Conservation (phyloP, 2,888 invertebrate genomes). For the Mesorhabditis belari region DNA sequence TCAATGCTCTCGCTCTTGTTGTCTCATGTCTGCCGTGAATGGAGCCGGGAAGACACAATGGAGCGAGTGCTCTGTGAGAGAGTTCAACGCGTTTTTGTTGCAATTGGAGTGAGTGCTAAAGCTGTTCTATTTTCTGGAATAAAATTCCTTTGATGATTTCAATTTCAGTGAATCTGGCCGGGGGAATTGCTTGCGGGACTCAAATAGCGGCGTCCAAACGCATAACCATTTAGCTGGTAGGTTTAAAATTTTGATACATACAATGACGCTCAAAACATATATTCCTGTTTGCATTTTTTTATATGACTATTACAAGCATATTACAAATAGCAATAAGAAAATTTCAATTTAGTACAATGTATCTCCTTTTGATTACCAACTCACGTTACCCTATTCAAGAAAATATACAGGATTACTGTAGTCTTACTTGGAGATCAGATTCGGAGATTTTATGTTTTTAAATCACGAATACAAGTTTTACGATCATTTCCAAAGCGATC, state of each 20-base stretch:
- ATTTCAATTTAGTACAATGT: too few relatives aligned
- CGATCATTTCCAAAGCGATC: too few relatives aligned
- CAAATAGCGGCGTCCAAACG: conserved; percentile 30
- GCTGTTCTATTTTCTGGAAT: not conserved
- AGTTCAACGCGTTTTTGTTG: conserved; percentile 50
- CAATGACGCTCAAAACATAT: not conserved
- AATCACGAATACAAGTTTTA: too few relatives aligned
- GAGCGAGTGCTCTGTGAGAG: conserved; percentile 49
- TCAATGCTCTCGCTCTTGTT: conserved; percentile 47
- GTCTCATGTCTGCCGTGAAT: conserved; percentile 53
- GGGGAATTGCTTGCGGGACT: conserved; percentile 49
- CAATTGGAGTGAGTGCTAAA: conserved; percentile 51
- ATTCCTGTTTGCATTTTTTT: not conserved
- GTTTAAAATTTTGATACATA: not conserved
- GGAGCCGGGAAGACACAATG: conserved; percentile 53
- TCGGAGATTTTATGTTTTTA: too few relatives aligned
- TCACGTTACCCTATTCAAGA: too few relatives aligned
- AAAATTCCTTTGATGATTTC: not conserved
- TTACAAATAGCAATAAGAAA: too few relatives aligned
- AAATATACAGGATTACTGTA: too few relatives aligned
- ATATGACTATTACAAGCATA: too few relatives aligned
- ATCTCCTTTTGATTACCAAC: too few relatives aligned
- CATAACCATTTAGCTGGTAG: conserved; percentile 41
- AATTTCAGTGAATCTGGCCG: conserved; percentile 44
- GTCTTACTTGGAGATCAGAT: too few relatives aligned